phyloP scores from a whole-genome alignment of 2,888 invertebrate genomes.

The Metalampra italica region DNA sequence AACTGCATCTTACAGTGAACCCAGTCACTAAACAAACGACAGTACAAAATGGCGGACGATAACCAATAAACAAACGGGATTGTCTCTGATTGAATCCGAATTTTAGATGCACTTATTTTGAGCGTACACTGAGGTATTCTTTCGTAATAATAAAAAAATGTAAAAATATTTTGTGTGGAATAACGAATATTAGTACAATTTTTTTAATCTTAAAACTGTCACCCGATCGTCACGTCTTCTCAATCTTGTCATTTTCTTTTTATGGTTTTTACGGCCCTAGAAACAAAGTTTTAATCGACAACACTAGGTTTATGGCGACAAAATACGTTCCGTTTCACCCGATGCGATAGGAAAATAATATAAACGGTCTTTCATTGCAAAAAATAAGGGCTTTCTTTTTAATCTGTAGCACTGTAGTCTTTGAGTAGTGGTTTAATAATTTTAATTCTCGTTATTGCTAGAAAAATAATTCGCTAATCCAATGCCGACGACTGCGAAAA shows the following conservation, averaged over 20 bases:
- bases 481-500: too few species aligned
- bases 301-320: too few species aligned
- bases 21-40: slow-evolving; percentile 78
- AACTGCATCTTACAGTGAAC: slow-evolving; percentile 60
- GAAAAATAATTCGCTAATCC: too few species aligned
- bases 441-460: too few species aligned
- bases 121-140: slow-evolving; percentile 32
- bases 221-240: slow-evolving; percentile 38
- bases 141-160: slow-evolving; percentile 57
- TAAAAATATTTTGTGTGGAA: slow-evolving; percentile 60
- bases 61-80: slow-evolving; percentile 78
- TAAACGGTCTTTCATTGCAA: too few species aligned
- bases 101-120: slow-evolving; percentile 44
- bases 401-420: too few species aligned
- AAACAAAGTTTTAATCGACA: too few species aligned
- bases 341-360: too few species aligned
- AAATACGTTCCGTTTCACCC: too few species aligned
- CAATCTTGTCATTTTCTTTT: slow-evolving; percentile 34
- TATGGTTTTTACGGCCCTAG: too few species aligned
- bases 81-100: slow-evolving; percentile 55
- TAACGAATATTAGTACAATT: slow-evolving; percentile 56
- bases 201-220: slow-evolving; percentile 66
- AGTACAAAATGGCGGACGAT: slow-evolving; percentile 79
- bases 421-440: too few species aligned
- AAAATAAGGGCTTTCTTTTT: too few species aligned